phyloP scores from a whole-genome alignment of 2,113 vertebrate genomes.

The Myiopsitta monachus region DNA sequence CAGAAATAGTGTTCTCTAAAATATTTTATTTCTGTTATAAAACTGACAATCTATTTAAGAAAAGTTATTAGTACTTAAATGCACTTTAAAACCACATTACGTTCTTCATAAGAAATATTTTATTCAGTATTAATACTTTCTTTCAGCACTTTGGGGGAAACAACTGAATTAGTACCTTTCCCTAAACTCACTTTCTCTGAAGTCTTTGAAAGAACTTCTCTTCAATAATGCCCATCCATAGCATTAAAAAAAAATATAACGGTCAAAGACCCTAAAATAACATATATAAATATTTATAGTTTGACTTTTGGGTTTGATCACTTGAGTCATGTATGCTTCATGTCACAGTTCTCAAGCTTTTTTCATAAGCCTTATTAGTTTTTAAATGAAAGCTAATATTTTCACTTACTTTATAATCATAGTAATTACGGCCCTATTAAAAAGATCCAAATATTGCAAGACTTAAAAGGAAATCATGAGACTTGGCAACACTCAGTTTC shows the following conservation, averaged over 20 bases:
- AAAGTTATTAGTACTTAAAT: conserved; percentile 2
- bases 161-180: background rate
- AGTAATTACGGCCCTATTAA: background rate
- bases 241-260: background rate
- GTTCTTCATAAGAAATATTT: background rate
- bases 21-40: conserved; percentile 4
- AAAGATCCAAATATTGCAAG: background rate
- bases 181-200: background rate
- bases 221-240: background rate
- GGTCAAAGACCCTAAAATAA: background rate
- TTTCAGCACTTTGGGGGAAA: background rate
- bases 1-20: background rate
- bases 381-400: background rate
- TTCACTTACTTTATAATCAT: background rate
- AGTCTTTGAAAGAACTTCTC: background rate
- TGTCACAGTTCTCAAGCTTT: background rate
- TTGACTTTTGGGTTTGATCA: background rate
- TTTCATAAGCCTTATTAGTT: background rate
- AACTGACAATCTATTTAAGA: background rate
- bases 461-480: background rate
- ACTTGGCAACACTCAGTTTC: background rate
- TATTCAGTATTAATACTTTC: background rate
- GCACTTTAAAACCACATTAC: background rate
- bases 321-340: background rate
- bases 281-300: background rate